phyloP scores from a whole-genome alignment of 2,797 vertebrate species.

The Mus spretus region DNA sequence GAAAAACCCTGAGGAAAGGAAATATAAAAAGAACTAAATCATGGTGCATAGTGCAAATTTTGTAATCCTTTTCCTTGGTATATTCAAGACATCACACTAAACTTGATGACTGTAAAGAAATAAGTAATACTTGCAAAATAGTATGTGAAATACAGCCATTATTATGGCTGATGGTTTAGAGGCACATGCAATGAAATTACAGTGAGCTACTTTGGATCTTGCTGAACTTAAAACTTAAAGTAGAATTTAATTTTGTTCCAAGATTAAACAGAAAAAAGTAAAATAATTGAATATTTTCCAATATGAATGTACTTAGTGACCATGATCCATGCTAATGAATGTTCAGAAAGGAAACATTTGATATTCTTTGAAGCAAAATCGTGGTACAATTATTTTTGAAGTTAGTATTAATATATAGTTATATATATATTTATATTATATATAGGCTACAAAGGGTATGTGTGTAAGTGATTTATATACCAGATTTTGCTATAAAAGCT shows the following conservation, averaged over 20 bases:
- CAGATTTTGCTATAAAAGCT: not conserved
- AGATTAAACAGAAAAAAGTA: conserved; percentile 51
- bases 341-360: not conserved
- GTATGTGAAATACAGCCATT: not conserved
- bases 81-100: not conserved
- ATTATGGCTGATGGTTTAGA: conserved; percentile 53
- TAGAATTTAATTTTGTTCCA: conserved; percentile 31
- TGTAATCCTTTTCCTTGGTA: not conserved
- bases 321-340: not conserved
- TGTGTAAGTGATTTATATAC: not conserved
- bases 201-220: conserved; percentile 2
- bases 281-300: not conserved
- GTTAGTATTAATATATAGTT: not conserved
- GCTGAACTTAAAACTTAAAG: conserved; percentile 72
- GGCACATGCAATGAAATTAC: not conserved
- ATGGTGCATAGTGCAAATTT: not conserved
- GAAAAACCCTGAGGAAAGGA: conserved; percentile 89
- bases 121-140: conserved; percentile 50
- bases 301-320: not conserved
- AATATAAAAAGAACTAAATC: not conserved
- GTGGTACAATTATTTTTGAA: not conserved
- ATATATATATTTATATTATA: not conserved
- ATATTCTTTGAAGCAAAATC: not conserved
- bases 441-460: not conserved
- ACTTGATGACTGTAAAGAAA: conserved; percentile 60